Conservation (phyloP, 1,140 invertebrate genomes). For the Trissolcus basalis region DNA sequence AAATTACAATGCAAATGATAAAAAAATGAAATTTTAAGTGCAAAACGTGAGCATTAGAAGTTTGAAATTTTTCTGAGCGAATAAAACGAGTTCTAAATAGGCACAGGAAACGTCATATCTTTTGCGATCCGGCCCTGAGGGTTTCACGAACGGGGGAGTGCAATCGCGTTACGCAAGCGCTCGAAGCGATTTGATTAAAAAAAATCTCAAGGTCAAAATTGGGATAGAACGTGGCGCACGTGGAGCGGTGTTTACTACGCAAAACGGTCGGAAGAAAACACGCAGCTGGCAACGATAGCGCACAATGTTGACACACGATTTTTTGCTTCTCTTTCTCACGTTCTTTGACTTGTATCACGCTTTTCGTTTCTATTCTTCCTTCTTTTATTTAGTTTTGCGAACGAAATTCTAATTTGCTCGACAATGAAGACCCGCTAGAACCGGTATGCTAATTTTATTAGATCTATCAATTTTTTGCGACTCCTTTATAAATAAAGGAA, state of each 20-base stretch:
- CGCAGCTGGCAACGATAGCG: slow-evolving; percentile 13
- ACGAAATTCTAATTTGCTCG: neutral
- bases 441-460: neutral
- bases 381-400: neutral
- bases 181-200: slow-evolving; percentile 38
- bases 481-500: no score
- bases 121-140: slow-evolving; percentile 38
- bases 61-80: neutral
- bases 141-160: slow-evolving; percentile 27
- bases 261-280: slow-evolving; percentile 19
- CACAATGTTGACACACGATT: slow-evolving; percentile 13
- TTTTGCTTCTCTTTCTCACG: slow-evolving; percentile 9
- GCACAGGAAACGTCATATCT: slow-evolving; percentile 19
- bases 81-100: neutral
- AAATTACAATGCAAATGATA: no score
- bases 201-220: slow-evolving; percentile 44
- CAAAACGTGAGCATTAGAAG: neutral
- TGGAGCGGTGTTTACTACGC: slow-evolving; percentile 27
- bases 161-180: slow-evolving; percentile 36
- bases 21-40: neutral
- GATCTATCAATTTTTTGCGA: no score
- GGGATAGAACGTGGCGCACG: slow-evolving; percentile 26
- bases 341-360: slow-evolving; percentile 2
- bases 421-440: neutral
- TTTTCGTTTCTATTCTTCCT: neutral